Base-by-base conservation (phyloP, 1,140 invertebrate species). In the Calycopis cecrops region DNA sequence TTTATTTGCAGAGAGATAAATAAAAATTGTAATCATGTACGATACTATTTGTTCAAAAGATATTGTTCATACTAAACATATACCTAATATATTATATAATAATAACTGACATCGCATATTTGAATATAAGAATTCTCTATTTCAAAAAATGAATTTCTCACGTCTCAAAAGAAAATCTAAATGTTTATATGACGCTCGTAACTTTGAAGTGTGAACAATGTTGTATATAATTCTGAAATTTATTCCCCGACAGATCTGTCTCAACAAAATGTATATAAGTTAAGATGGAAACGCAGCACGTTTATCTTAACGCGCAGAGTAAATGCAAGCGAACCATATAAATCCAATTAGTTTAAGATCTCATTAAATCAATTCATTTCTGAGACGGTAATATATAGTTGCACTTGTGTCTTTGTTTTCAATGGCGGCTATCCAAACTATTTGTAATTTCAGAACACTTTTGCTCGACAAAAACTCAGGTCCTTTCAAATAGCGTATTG, bases 321-420 rank as follows among this genome's bases (percentile, higher is more conserved):
- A 70, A 79, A 80, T 74, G 67, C 71, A 72, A 71, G 61, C 69
- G 69, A 62, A 76, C 63, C 71, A 63, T 70, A 74, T 76, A 79
- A 78, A 80, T 83, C 70, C 71, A 83, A 83, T 83, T 83, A 84
- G 75, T 76, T 81, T 76, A 80, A 75, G 69, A 77, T 78, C 77
- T 76, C 73, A 74, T 78, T 84, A 82, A 83, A 85, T 83, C 83
- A 84, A 83, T 77, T 78, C 75, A 73, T 77, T 78, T 68, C 69
- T 63, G 55, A 56, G 76, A 79, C 77, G 80, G 71, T 76, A 77
- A 81, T 73, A 71, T 76, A 83, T 80, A 67, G 71, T 52, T 63
- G 63, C 62, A 60, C 69, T 63, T 60, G 59, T 73, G 65, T 76
- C 75, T 80, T 80, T 85, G 76, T 81, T 76, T 79, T 71, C 69